Conservation (phyloP, 2,888 invertebrate genomes). For the Nomada fabriciana region DNA sequence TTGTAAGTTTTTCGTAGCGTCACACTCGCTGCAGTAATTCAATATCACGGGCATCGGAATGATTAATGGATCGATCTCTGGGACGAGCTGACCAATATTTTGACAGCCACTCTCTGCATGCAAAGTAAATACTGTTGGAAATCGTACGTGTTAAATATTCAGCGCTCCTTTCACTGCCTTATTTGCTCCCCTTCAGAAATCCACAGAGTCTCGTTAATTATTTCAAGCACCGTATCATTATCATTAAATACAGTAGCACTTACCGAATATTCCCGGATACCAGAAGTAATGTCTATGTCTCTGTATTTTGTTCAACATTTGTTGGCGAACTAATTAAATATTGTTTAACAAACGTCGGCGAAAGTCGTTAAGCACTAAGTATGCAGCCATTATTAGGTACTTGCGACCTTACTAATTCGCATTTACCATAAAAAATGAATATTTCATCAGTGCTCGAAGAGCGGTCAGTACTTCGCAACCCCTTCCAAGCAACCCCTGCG, state of each 20-base stretch:
- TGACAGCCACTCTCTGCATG: conserved; percentile 10
- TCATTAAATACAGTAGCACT: not conserved
- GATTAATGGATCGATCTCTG: conserved; percentile 8
- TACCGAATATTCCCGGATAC: not conserved
- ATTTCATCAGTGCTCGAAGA: not conserved
- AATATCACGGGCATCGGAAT: not conserved
- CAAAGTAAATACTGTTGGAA: conserved; percentile 21
- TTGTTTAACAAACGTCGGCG: not conserved
- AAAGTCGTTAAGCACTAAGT: not conserved
- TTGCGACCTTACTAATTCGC: too few relatives aligned
- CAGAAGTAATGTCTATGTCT: not conserved
- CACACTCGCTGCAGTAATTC: not conserved
- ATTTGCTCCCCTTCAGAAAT: conserved; percentile 15
- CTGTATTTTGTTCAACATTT: too few relatives aligned
- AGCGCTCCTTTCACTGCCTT: not conserved
- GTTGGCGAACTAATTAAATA: too few relatives aligned
- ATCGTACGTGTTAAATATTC: conserved; percentile 30
- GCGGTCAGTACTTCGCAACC: not conserved
- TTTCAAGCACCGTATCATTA: not conserved
- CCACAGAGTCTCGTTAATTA: not conserved
- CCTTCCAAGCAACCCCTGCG: not conserved
- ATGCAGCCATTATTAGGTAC: too few relatives aligned
- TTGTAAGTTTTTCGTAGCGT: too few relatives aligned
- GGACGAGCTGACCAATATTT: conserved; percentile 9
- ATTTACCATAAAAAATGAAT: too few relatives aligned